Percentiles rank a stretch among this genome's conserved stretches.
Conservation (phyloP, 2,888 invertebrate species). For the Cordylochernes scorpioides region DNA sequence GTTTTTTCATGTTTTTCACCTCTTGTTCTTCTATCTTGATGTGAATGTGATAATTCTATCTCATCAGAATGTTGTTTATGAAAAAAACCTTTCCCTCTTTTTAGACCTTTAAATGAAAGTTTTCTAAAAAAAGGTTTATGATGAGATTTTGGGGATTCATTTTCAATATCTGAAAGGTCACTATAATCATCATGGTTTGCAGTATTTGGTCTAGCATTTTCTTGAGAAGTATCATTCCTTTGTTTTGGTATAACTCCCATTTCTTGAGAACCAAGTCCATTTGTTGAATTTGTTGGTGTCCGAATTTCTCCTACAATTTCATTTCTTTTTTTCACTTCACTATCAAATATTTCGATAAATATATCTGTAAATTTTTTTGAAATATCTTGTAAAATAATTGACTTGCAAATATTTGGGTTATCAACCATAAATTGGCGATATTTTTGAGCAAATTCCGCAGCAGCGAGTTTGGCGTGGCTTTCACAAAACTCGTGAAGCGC, state of each 20-base stretch:
- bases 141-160: slow-evolving; percentile 43
- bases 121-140: slow-evolving; percentile 44
- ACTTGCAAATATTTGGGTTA: slow-evolving; percentile 8
- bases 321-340: slow-evolving; percentile 9
- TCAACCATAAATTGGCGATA: slow-evolving; percentile 11
- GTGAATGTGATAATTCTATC: slow-evolving; percentile 31
- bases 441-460: slow-evolving; percentile 10
- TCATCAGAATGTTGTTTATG: slow-evolving; percentile 75
- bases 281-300: slow-evolving; percentile 5
- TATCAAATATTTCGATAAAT: slow-evolving; percentile 10
- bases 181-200: slow-evolving; percentile 20
- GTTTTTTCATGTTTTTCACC: slow-evolving; percentile 12
- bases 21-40: slow-evolving; percentile 9
- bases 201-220: slow-evolving; percentile 6
- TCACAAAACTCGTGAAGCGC: slow-evolving; percentile 13
- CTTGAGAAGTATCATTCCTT: slow-evolving; percentile 10
- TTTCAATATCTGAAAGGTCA: slow-evolving; percentile 40
- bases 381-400: slow-evolving; percentile 8
- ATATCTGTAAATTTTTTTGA: slow-evolving; percentile 8
- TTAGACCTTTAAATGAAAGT: slow-evolving; percentile 61
- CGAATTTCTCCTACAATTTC: slow-evolving; percentile 2
- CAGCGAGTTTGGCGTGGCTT: slow-evolving; percentile 11
- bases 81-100: slow-evolving; percentile 52
- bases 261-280: slow-evolving; percentile 6
- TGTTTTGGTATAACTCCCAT: slow-evolving; percentile 5